Conservation (phyloP, 2,113 vertebrate genomes). For the Diphyllodes magnificus region DNA sequence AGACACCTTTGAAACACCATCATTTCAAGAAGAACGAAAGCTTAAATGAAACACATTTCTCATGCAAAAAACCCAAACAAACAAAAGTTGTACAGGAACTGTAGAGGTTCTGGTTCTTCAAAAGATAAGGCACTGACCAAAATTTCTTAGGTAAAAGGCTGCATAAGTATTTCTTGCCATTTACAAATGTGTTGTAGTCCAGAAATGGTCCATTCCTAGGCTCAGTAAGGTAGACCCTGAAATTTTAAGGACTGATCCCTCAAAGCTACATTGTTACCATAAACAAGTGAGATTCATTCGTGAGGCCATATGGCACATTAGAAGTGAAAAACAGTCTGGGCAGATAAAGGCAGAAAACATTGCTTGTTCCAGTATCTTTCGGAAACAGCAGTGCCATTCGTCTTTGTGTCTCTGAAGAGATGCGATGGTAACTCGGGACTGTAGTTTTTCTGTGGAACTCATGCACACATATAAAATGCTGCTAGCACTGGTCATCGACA, state of each 20-base stretch:
- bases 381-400: constrained; percentile 51
- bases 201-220: constrained; percentile 72
- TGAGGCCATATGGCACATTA: constrained; percentile 73
- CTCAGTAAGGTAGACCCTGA: constrained; percentile 77
- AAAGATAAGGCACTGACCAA: constrained; percentile 86
- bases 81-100: constrained; percentile 61
- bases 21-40: constrained; percentile 55
- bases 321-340: constrained; percentile 76
- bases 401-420: constrained; percentile 63
- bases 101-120: constrained; percentile 77
- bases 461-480: constrained; percentile 75
- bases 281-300: constrained; percentile 65
- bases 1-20: constrained; percentile 55
- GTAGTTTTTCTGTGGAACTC: constrained; percentile 70
- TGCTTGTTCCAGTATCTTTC: constrained; percentile 61
- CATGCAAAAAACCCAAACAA: constrained; percentile 16
- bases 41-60: constrained; percentile 52
- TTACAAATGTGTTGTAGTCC: constrained; percentile 77
- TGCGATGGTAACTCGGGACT: constrained; percentile 59
- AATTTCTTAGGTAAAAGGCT: constrained; percentile 87
- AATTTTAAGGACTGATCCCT: constrained; percentile 74
- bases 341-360: constrained; percentile 75
- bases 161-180: constrained; percentile 79
- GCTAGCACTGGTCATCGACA: constrained; percentile 66
- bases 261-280: constrained; percentile 73